A percentile compares a stretch with the other conserved stretches of the same genome.
These are phyloP conservation scores for Drosophila nigritarsus DNA, from an alignment of 2,888 invertebrate genomes.

Conservation along the genomic window DNA sequence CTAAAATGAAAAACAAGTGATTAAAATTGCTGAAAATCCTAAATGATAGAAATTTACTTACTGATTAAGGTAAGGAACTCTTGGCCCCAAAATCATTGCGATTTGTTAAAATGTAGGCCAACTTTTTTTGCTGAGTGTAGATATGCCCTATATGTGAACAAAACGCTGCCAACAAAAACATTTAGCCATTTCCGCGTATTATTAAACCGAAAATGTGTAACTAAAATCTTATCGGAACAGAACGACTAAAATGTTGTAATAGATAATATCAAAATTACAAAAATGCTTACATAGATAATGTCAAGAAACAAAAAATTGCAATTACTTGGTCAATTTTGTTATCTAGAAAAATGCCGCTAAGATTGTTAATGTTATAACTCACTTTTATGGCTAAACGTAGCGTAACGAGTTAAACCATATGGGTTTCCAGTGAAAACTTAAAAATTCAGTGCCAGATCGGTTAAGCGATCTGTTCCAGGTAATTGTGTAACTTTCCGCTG, in stretches of 20 bases:
- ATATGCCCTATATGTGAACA: constrained; percentile 9
- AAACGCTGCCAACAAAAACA: background rate
- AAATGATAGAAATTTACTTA: no score
- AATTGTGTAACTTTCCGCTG: constrained; percentile 37
- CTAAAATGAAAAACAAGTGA: background rate
- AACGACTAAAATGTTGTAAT: background rate
- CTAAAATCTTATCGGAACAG: constrained; percentile 21
- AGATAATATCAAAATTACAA: constrained; percentile 23
- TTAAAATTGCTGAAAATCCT: background rate
- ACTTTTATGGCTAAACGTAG: constrained; percentile 18
- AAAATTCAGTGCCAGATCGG: constrained; percentile 16
- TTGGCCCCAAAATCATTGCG: background rate
- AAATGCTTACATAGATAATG: constrained; percentile 1
- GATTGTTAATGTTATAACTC: background rate
- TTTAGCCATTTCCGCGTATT: constrained; percentile 11
- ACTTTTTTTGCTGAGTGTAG: background rate
- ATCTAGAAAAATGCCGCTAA: background rate
- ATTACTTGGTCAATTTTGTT: background rate
- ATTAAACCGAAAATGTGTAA: constrained; percentile 12
- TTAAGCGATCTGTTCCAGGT: constrained; percentile 22
- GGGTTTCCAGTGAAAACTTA: constrained; percentile 25
- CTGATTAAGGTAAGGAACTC: no score
- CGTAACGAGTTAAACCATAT: constrained; percentile 31
- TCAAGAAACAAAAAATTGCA: background rate
- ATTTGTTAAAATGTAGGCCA: background rate